Evolutionary conservation across 2,888 invertebrate genomes (phyloP).

Genomic region (Sinelater perroti): DNA sequence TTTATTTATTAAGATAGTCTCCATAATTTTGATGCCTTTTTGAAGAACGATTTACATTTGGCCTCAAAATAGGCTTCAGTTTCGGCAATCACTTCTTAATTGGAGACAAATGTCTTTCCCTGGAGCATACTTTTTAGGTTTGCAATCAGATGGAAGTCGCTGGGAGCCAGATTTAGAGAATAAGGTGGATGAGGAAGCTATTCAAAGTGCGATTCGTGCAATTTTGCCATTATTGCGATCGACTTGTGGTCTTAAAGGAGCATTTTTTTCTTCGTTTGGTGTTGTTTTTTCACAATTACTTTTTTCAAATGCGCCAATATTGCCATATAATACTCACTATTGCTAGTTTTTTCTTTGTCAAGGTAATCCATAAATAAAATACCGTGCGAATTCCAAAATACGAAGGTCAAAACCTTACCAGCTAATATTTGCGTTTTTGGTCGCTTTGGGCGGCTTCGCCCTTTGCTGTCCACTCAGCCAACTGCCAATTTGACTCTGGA

Average conservation of each 20-base stretch:
- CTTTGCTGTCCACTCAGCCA: no score
- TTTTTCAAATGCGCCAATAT: constrained; percentile 47
- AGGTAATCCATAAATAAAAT: constrained; percentile 50
- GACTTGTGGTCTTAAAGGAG: constrained; percentile 30
- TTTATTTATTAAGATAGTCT: no score
- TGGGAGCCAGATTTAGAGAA: background rate
- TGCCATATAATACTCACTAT: constrained; percentile 40
- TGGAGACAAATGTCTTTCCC: no score
- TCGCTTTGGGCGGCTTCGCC: no score
- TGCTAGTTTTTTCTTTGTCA: constrained; percentile 48
- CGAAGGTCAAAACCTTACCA: constrained; percentile 48
- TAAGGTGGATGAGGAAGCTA: constrained; percentile 42
- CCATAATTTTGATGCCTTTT: no score
- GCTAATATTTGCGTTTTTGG: constrained; percentile 43
- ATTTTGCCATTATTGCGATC: constrained; percentile 30
- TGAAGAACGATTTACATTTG: no score
- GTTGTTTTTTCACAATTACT: no score
- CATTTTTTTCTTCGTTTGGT: no score
- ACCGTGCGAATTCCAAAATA: constrained; percentile 51
- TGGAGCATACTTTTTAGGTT: no score
- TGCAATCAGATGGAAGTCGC: background rate
- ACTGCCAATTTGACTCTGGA: no score
- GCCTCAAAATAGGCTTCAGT: no score
- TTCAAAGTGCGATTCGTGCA: constrained; percentile 35
- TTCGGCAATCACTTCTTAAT: no score